These are phyloP conservation scores for Ceratosolen fusciceps DNA, from an alignment of 1,140 invertebrate species.

Conservation along the genomic window DNA sequence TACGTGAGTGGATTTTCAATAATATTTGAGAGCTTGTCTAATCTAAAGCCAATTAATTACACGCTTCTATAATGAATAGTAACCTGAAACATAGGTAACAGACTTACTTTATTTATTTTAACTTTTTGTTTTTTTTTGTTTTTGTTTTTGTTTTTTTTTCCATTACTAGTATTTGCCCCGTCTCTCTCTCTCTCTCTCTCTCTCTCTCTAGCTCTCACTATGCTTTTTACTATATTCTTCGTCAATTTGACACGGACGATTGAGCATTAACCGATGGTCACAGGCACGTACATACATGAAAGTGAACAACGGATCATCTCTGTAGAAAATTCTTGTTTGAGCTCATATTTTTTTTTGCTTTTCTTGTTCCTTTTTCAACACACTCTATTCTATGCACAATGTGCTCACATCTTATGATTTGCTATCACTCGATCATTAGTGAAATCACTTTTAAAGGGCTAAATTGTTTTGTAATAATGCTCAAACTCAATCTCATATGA, in stretches of 20 bases:
- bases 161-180: neutral
- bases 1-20: no score
- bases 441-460: neutral
- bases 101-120: no score
- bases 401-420: neutral
- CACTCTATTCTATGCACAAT: neutral
- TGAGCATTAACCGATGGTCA: neutral
- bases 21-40: no score
- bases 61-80: no score
- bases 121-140: no score
- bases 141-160: neutral
- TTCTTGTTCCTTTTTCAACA: neutral
- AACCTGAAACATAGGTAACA: no score
- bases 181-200: neutral
- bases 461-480: neutral
- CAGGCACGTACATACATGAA: neutral
- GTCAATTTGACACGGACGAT: constrained; percentile 10
- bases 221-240: neutral
- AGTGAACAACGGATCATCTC: constrained; percentile 16
- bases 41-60: no score
- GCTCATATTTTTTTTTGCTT: neutral
- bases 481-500: neutral
- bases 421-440: neutral
- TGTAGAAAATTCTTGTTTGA: neutral
- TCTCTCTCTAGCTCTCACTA: neutral